phyloP scores from a whole-genome alignment of 2,888 invertebrate species.

The Tenthredo livida region DNA sequence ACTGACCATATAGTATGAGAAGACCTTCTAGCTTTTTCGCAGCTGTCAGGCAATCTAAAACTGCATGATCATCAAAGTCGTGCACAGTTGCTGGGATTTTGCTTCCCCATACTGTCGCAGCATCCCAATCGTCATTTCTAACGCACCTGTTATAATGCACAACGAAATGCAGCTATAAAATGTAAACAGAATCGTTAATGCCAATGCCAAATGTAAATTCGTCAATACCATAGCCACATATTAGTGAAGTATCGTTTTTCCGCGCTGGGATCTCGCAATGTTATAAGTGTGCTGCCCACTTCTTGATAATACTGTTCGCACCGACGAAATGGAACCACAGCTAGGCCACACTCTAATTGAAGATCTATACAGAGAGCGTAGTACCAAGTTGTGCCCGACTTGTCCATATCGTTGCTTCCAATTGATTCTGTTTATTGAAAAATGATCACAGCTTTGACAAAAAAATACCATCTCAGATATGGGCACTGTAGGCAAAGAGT shows the following conservation, averaged over 20 bases:
- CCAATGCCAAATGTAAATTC: constrained; percentile 16
- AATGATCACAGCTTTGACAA: background rate
- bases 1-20: constrained; percentile 79
- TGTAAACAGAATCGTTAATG: background rate
- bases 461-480: background rate
- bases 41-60: constrained; percentile 77
- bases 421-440: constrained; percentile 65
- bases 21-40: constrained; percentile 81
- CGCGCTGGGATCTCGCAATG: constrained; percentile 79
- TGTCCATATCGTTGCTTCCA: constrained; percentile 70
- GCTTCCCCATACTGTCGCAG: constrained; percentile 80
- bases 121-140: constrained; percentile 81
- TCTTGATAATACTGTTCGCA: constrained; percentile 81
- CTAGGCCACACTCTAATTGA: constrained; percentile 82
- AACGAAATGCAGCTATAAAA: constrained; percentile 33
- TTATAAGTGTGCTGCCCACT: constrained; percentile 79
- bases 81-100: constrained; percentile 75
- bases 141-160: constrained; percentile 78
- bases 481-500: background rate
- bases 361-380: constrained; percentile 81
- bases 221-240: constrained; percentile 82
- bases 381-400: constrained; percentile 82
- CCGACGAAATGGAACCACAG: constrained; percentile 78
- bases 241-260: constrained; percentile 80
- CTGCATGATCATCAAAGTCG: constrained; percentile 69